Evolutionary conservation across 2,113 vertebrate genomes (phyloP).

Genomic region (Sula dactylatra): DNA sequence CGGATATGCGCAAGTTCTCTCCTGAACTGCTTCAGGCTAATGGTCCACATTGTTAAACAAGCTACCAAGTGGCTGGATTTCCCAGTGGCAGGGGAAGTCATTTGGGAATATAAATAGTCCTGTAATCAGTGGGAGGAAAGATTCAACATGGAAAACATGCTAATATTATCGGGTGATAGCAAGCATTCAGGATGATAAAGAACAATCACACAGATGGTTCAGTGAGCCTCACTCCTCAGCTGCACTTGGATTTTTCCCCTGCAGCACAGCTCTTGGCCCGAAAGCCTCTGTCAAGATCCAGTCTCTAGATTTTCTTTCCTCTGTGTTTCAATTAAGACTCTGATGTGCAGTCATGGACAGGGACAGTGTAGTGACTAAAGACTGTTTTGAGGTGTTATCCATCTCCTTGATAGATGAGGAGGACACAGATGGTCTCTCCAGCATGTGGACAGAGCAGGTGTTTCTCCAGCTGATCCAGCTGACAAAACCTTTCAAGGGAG

Average conservation of each 20-base stretch:
- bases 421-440: not conserved
- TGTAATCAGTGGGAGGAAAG: not conserved
- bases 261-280: not conserved
- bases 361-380: not conserved
- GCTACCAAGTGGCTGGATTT: not conserved
- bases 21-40: not conserved
- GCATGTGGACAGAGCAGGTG: constrained; percentile 54
- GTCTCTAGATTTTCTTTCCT: not conserved
- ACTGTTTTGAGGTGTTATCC: not conserved
- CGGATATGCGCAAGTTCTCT: not conserved
- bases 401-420: constrained; percentile 19
- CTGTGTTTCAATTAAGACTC: constrained; percentile 18
- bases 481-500: constrained; percentile 10
- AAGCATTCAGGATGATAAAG: not conserved
- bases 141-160: not conserved
- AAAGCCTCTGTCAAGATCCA: not conserved
- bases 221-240: not conserved
- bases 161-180: not conserved
- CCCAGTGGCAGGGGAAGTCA: not conserved
- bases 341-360: not conserved
- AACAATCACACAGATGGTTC: not conserved
- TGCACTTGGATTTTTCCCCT: not conserved
- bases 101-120: not conserved
- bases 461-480: constrained; percentile 4
- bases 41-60: not conserved